Evolutionary conservation across 1,140 invertebrate genomes (phyloP).

Genomic region (Oedothorax gibbosus): DNA sequence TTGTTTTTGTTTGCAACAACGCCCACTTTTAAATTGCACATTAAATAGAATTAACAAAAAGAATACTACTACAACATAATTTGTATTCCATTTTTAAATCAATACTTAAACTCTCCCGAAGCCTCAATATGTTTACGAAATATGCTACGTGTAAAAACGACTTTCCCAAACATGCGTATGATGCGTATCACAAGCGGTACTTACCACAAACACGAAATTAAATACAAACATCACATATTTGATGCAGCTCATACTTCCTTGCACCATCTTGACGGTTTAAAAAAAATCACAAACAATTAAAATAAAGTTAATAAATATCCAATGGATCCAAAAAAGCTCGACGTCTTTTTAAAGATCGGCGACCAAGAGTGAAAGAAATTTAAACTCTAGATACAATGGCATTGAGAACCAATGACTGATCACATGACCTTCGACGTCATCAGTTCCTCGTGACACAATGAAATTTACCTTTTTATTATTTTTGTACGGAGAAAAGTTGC

Average conservation of each 20-base stretch:
- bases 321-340: no score
- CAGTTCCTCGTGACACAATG: no score
- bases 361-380: no score
- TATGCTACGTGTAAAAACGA: background rate
- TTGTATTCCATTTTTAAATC: background rate
- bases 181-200: constrained; percentile 66
- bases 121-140: background rate
- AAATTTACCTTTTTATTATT: no score
- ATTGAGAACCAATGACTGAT: no score
- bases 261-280: constrained; percentile 61
- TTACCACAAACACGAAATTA: constrained; percentile 87
- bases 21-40: background rate
- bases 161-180: background rate
- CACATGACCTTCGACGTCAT: no score
- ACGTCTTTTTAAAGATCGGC: no score
- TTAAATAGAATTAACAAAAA: background rate
- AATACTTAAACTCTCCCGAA: background rate
- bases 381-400: no score
- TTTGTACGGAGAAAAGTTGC: no score
- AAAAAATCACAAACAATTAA: no score
- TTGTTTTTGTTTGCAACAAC: no score
- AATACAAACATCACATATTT: constrained; percentile 87
- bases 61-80: background rate
- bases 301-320: no score
- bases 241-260: constrained; percentile 74